phyloP scores from a whole-genome alignment of 37 sponge, comb jelly and placozoan species.

The Beroe forskalii region DNA sequence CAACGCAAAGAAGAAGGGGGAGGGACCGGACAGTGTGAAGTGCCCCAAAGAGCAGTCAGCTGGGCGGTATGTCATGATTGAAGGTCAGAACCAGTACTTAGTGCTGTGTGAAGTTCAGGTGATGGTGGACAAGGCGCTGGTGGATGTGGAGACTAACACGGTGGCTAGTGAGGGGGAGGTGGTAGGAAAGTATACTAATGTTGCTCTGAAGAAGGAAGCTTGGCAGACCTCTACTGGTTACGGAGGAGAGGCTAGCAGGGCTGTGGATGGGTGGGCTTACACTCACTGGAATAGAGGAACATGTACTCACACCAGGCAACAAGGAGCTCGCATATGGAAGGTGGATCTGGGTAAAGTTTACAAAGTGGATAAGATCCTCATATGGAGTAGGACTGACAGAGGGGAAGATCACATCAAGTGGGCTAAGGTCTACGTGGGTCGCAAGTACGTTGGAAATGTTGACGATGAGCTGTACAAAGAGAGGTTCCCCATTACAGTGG shows the following conservation, averaged over 20 bases:
- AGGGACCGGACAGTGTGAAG: background rate
- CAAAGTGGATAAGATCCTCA: constrained; percentile 10
- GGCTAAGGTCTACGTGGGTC: background rate
- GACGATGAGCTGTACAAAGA: background rate
- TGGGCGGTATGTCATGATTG: constrained; percentile 28
- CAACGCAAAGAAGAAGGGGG: background rate
- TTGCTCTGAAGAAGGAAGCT: constrained; percentile 48
- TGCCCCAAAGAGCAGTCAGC: background rate
- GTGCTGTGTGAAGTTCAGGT: constrained; percentile 56
- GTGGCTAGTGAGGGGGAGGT: constrained; percentile 5
- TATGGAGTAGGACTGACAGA: constrained; percentile 11
- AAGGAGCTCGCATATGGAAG: background rate
- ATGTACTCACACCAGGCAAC: constrained; percentile 24
- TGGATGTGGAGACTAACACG: constrained; percentile 25
- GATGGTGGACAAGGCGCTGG: constrained; percentile 9
- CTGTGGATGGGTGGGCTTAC: constrained; percentile 49
- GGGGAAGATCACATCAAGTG: background rate
- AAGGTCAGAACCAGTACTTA: constrained; percentile 22
- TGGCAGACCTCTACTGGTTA: background rate
- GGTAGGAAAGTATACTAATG: constrained; percentile 5
- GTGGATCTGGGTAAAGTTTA: constrained; percentile 24
- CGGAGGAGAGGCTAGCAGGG: constrained; percentile 5
- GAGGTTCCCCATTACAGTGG: background rate
- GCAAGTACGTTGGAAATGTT: background rate
- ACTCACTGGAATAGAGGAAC: constrained; percentile 30